Evolutionary conservation across 1,140 invertebrate species (phyloP), one percentile per base, ranked within the genome.

Genomic region (Achatina immaculata): DNA sequence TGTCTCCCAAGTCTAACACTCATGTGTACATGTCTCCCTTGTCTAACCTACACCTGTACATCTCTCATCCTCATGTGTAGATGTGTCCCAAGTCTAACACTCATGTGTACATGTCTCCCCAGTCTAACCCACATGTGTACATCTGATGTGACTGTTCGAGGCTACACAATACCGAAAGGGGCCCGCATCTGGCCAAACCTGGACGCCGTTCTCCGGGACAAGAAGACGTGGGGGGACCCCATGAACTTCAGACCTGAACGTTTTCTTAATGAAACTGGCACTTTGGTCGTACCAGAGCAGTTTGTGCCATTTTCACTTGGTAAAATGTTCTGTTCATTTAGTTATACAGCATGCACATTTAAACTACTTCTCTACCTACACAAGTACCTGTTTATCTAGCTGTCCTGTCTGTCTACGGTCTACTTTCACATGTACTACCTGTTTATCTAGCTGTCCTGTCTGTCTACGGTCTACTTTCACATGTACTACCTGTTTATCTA

Each of bases 161-260:
- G 89, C 9, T 90, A 85, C 68, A 69, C 71, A 9, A 84, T 92
- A 36, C 90, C 88, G 1, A 84, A 84, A 76, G 86, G 82, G 7
- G 84, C 88, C 16, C 75, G 85, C 3, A 81, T 92, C 14, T 68
- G 90, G 0, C 82, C 86, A 21, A 89, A 90, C 77, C 51, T 89
- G 16, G 86, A 87, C 69, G 83, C 82, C 16, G 83, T 86, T 16
- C 66, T 85, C 36, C 83, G 83, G 38, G 91, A 92, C 82, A 82
- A 86, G 7, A 62, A 83, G n/a, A 4, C 86, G 0, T 96, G 95
- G 94, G 91, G 92, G 0, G 93, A 95, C 88, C 95, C 95, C 0
- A 90, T 94, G 62, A 91, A 92, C 34, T 95, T 95, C 84, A 90
- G 93, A 0, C 95, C 95, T 0, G 94, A 95, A 82, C 90, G 95